A percentile compares a stretch with the other conserved stretches of the same genome.
Evolutionary conservation across 2,113 vertebrate species (phyloP).

Genomic region (Erythrolamprus reginae): DNA sequence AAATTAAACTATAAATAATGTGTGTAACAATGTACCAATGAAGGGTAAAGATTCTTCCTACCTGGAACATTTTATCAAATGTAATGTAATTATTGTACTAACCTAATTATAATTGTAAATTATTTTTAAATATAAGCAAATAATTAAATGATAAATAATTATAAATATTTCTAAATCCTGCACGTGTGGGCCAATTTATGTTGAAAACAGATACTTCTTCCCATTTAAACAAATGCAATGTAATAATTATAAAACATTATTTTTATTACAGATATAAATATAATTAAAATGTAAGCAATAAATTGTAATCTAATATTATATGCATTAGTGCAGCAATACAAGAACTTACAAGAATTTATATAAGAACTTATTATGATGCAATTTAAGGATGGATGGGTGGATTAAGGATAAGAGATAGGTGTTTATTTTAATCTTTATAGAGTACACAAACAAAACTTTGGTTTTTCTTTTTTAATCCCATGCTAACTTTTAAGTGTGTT

Average conservation of each 20-base stretch:
- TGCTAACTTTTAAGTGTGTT: neutral
- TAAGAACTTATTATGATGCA: neutral
- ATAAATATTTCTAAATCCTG: neutral
- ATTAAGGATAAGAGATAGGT: neutral
- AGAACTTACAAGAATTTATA: neutral
- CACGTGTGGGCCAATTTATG: neutral
- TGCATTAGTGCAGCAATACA: neutral
- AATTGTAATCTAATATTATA: neutral
- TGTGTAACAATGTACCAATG: neutral
- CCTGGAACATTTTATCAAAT: neutral
- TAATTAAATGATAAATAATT: neutral
- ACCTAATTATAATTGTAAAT: neutral
- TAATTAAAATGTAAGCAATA: neutral
- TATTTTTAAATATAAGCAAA: neutral
- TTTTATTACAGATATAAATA: neutral
- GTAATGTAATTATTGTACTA: neutral
- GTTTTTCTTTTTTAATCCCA: too few relatives aligned
- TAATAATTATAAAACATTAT: neutral
- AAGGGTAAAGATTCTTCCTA: neutral
- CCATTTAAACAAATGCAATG: neutral
- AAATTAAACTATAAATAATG: neutral
- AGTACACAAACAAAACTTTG: too few relatives aligned
- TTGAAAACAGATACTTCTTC: neutral
- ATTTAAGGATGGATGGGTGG: neutral
- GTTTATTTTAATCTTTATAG: neutral